Evolutionary conservation across 2,797 vertebrate genomes (phyloP).

Genomic region (Novumbra hubbsi): DNA sequence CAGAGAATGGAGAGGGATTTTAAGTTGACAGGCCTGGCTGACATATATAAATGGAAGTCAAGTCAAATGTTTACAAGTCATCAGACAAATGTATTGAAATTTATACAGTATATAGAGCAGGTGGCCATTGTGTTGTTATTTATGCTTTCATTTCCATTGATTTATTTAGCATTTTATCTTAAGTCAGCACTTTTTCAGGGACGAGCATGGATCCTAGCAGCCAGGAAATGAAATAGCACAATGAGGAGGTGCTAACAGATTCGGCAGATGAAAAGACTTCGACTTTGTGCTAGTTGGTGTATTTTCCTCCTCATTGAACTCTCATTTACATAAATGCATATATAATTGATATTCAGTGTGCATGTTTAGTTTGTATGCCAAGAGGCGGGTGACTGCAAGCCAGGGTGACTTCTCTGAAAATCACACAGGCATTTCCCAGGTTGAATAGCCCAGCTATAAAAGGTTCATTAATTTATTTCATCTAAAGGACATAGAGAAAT

Average conservation of each 20-base stretch:
- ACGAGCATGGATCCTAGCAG: slow-evolving; percentile 22
- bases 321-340: slow-evolving; percentile 27
- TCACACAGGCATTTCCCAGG: slow-evolving; percentile 45
- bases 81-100: slow-evolving; percentile 47
- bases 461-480: slow-evolving; percentile 77
- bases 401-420: slow-evolving; percentile 18
- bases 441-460: slow-evolving; percentile 62
- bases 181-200: slow-evolving; percentile 48
- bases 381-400: slow-evolving; percentile 5
- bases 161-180: slow-evolving; percentile 54
- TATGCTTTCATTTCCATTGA: slow-evolving; percentile 48
- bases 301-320: neutral
- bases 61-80: slow-evolving; percentile 45
- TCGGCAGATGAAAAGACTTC: slow-evolving; percentile 1
- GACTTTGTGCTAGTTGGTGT: neutral
- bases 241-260: neutral
- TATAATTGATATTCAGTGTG: slow-evolving; percentile 19
- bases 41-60: slow-evolving; percentile 37
- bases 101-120: slow-evolving; percentile 37
- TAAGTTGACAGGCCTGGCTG: slow-evolving; percentile 21
- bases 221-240: slow-evolving; percentile 17
- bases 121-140: slow-evolving; percentile 42
- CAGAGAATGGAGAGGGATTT: slow-evolving; percentile 20
- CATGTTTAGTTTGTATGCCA: slow-evolving; percentile 15
- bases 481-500: slow-evolving; percentile 72